Conservation (phyloP, 2,888 invertebrate species). For the Spisula solida region DNA sequence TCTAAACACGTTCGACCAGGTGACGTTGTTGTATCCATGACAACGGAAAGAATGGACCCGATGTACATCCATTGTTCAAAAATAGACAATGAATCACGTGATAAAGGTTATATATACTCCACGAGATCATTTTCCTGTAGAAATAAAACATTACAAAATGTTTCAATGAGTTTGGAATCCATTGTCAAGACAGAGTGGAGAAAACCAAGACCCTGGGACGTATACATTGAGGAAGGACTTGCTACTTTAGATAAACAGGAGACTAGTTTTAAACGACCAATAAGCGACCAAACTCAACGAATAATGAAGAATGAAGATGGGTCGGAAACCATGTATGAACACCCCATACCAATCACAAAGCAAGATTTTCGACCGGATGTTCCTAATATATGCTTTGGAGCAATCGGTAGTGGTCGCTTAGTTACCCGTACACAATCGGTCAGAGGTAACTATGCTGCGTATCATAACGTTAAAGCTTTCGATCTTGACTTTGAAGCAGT, state of each 20-base stretch:
- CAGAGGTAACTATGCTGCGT: conserved; percentile 94
- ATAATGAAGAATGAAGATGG: conserved; percentile 79
- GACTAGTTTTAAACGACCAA: conserved; percentile 83
- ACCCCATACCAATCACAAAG: conserved; percentile 80
- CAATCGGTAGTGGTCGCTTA: conserved; percentile 94
- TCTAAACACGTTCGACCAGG: conserved; percentile 96
- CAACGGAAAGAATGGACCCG: conserved; percentile 75
- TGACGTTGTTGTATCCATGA: conserved; percentile 86
- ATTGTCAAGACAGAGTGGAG: conserved; percentile 70
- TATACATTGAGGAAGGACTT: conserved; percentile 92
- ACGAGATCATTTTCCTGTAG: conserved; percentile 78
- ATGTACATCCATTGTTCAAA: conserved; percentile 94
- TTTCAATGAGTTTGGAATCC: conserved; percentile 72
- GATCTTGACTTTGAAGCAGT: conserved; percentile 98
- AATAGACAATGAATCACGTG: conserved; percentile 73
- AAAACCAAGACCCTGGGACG: conserved; percentile 91
- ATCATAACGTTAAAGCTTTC: conserved; percentile 95
- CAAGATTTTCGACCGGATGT: conserved; percentile 72
- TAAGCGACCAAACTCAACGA: conserved; percentile 79
- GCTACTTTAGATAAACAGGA: conserved; percentile 88
- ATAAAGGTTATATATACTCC: conserved; percentile 82
- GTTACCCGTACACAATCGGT: conserved; percentile 93
- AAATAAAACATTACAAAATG: conserved; percentile 76
- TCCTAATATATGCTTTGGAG: conserved; percentile 91
- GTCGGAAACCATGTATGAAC: conserved; percentile 68